Evolutionary conservation across 1,140 invertebrate genomes (phyloP).

Genomic region (Coelopa frigida): DNA sequence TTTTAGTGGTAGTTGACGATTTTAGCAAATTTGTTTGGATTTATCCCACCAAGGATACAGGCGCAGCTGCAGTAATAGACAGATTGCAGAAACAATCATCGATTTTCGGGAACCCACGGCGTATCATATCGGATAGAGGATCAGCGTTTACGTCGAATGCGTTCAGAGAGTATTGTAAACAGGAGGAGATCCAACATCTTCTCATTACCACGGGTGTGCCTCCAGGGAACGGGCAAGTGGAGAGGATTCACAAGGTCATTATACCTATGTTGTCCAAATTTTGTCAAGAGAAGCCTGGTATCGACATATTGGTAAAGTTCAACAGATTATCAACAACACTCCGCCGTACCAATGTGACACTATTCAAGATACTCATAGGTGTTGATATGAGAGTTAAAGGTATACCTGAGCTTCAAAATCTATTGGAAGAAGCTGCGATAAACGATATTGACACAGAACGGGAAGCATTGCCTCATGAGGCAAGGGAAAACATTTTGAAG

Average conservation of each 20-base stretch:
- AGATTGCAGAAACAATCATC: constrained; percentile 31
- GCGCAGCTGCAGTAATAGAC: constrained; percentile 24
- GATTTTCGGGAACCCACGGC: constrained; percentile 25
- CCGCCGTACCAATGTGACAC: background rate
- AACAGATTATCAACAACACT: constrained; percentile 5
- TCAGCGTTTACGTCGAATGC: constrained; percentile 33
- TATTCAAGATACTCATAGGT: constrained; percentile 7
- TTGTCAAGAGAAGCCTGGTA: constrained; percentile 7
- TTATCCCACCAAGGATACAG: constrained; percentile 35
- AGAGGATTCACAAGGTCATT: constrained; percentile 13
- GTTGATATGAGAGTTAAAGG: constrained; percentile 2
- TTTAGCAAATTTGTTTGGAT: constrained; percentile 45
- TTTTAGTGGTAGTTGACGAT: too few relatives aligned
- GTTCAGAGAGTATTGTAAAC: constrained; percentile 17
- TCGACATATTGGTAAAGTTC: constrained; percentile 2
- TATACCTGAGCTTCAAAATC: constrained; percentile 17
- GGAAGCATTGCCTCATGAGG: constrained; percentile 5
- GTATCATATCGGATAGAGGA: constrained; percentile 33
- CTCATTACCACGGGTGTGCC: constrained; percentile 29
- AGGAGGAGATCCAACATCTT: constrained; percentile 14
- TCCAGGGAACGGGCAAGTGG: constrained; percentile 32
- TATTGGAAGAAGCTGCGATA: constrained; percentile 28
- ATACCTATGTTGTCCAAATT: constrained; percentile 6
- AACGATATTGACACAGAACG: constrained; percentile 16
- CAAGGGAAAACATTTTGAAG: constrained; percentile 29